phyloP scores from a whole-genome alignment of 23 tunicate genomes.

The Corella eumyota region DNA sequence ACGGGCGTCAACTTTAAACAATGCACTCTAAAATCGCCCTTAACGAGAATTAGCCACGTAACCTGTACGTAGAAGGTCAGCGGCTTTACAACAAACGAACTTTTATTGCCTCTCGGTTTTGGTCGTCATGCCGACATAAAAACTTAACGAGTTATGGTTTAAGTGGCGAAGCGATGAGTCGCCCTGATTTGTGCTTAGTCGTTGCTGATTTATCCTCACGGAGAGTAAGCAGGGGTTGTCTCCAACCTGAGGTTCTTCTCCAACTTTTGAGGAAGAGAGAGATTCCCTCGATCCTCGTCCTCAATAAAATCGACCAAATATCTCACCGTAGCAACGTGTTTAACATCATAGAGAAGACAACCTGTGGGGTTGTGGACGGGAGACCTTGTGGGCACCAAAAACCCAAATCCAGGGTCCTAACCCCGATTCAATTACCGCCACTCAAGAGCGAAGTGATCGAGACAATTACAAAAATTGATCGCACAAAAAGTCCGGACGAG shows the following conservation, averaged over 20 bases:
- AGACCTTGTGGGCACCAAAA: not conserved
- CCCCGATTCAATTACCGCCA: slow-evolving; percentile 21
- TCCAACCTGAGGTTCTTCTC: slow-evolving; percentile 57
- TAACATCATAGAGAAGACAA: slow-evolving; percentile 8
- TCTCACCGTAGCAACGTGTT: not conserved
- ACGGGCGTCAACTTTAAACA: no score
- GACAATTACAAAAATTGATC: slow-evolving; percentile 7
- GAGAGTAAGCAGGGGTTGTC: slow-evolving; percentile 33
- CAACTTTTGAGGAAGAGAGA: slow-evolving; percentile 36
- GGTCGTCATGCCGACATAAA: no score
- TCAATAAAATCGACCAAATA: slow-evolving; percentile 55
- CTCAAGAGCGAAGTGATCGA: slow-evolving; percentile 28
- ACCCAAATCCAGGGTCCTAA: not conserved
- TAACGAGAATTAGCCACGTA: no score
- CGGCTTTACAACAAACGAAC: no score
- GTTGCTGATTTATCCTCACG: slow-evolving; percentile 52
- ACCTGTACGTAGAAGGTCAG: no score
- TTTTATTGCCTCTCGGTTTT: no score
- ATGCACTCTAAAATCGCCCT: no score
- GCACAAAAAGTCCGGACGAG: slow-evolving; percentile 6
- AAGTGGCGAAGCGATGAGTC: no score
- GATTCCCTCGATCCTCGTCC: slow-evolving; percentile 56
- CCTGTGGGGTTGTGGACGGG: slow-evolving; percentile 30
- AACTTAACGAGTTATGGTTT: no score
- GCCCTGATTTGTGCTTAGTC: slow-evolving; percentile 66